phyloP scores from a whole-genome alignment of 2,113 vertebrate genomes.

The Hippopotamus amphibius region DNA sequence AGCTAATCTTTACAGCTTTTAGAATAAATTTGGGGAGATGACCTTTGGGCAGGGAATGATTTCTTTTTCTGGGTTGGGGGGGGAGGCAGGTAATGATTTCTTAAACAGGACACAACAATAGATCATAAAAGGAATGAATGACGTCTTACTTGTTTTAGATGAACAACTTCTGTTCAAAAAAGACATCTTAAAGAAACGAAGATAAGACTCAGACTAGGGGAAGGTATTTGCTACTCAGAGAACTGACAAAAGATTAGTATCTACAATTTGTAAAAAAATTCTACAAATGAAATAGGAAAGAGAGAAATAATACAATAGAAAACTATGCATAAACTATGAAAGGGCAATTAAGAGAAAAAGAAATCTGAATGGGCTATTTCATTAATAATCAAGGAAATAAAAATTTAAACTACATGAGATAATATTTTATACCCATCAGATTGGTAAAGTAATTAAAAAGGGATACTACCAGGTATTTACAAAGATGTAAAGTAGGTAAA shows the following conservation, averaged over 20 bases:
- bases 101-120: conserved; percentile 29
- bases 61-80: not conserved
- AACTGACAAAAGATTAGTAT: not conserved
- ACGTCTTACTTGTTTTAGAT: not conserved
- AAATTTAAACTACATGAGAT: not conserved
- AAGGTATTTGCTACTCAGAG: not conserved
- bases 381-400: not conserved
- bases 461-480: not conserved
- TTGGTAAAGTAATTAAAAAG: not conserved
- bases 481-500: not conserved
- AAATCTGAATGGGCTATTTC: not conserved
- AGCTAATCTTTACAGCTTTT: conserved; percentile 45
- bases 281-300: not conserved
- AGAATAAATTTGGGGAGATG: conserved; percentile 15
- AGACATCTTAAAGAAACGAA: not conserved
- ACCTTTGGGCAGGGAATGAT: not conserved
- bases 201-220: not conserved
- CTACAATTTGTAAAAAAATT: not conserved
- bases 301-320: not conserved
- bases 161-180: not conserved
- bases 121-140: not conserved
- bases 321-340: not conserved
- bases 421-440: not conserved
- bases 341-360: not conserved
- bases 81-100: not conserved